Conservation (phyloP, 2,113 vertebrate genomes). For the Malaclemys terrapin region DNA sequence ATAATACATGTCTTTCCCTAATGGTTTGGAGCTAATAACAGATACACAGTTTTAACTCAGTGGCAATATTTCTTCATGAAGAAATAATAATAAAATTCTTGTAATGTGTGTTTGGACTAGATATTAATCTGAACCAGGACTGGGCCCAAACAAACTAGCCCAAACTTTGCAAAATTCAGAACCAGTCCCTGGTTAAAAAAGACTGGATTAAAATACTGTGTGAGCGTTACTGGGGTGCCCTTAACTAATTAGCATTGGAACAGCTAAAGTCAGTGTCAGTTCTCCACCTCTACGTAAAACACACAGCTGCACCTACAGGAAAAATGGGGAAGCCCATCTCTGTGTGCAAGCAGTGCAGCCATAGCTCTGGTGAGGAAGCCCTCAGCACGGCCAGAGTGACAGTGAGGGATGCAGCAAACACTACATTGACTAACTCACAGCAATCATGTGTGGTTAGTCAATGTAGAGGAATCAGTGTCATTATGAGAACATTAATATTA, state of each 20-base stretch:
- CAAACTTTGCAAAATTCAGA: not conserved
- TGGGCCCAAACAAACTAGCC: not conserved
- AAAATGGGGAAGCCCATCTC: not conserved
- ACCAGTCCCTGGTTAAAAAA: not conserved
- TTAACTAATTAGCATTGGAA: not conserved
- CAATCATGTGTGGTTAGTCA: too few species aligned
- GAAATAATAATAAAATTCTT: not conserved
- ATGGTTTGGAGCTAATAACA: constrained; percentile 16
- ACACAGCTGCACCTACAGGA: not conserved
- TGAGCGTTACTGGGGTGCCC: not conserved
- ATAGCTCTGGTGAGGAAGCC: not conserved
- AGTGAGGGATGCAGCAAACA: not conserved
- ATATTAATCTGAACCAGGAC: not conserved
- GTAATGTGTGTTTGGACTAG: not conserved
- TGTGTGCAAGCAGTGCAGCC: not conserved
- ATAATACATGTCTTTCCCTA: not conserved
- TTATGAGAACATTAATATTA: too few species aligned
- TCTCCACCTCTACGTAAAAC: not conserved
- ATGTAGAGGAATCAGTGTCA: too few species aligned
- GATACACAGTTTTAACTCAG: not conserved
- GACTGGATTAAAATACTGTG: not conserved
- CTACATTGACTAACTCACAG: too few species aligned
- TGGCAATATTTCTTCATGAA: not conserved
- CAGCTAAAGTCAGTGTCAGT: not conserved
- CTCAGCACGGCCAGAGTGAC: not conserved